Evolutionary conservation across 2,113 vertebrate genomes (phyloP).

Genomic region (Dromaius novaehollandiae): DNA sequence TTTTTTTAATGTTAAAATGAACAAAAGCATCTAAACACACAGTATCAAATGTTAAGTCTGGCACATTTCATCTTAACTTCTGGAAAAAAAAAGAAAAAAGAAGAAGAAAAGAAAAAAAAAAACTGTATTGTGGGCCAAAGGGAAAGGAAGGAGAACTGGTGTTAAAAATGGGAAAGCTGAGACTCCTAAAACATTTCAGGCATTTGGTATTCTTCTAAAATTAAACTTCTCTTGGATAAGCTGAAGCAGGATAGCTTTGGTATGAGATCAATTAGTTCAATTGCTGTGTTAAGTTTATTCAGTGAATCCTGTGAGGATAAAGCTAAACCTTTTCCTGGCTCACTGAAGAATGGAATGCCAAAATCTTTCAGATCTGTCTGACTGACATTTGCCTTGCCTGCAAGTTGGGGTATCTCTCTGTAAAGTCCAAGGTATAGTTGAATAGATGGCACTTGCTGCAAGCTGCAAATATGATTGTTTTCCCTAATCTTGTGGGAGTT

Average conservation of each 20-base stretch:
- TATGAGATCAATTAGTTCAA: background rate
- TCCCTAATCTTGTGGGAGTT: background rate
- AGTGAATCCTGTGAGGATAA: background rate
- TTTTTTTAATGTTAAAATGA: background rate
- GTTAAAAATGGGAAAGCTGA: background rate
- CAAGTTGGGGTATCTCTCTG: no score
- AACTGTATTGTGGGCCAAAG: background rate
- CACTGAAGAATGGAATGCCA: background rate
- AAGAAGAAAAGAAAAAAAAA: background rate
- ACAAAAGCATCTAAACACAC: background rate
- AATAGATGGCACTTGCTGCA: background rate
- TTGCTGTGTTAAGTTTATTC: background rate
- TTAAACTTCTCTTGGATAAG: conserved; percentile 1
- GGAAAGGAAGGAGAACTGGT: background rate
- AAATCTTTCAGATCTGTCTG: background rate
- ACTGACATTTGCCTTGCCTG: no score
- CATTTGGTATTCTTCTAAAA: conserved; percentile 15
- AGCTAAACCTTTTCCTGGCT: background rate
- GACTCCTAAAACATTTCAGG: background rate
- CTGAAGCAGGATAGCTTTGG: background rate
- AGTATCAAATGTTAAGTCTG: background rate
- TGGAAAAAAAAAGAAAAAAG: background rate
- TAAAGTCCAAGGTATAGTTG: background rate
- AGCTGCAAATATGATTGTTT: background rate
- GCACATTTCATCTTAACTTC: background rate